phyloP scores from a whole-genome alignment of 2,888 invertebrate genomes.

The Portevinia maculata region DNA sequence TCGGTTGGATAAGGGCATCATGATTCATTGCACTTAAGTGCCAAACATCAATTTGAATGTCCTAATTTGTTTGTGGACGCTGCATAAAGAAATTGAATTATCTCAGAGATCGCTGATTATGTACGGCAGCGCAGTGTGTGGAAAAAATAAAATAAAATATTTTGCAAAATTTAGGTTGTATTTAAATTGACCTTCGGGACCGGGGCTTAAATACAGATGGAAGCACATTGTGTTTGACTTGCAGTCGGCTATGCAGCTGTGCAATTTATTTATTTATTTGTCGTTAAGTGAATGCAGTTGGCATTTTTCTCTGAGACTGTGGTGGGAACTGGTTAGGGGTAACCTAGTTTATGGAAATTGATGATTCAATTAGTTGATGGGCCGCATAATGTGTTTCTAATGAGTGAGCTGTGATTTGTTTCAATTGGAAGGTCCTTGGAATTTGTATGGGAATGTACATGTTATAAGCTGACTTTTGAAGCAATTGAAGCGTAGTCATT shows the following conservation, averaged over 20 bases:
- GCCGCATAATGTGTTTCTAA: slow-evolving; percentile 21
- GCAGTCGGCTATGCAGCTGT: slow-evolving; percentile 35
- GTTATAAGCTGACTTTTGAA: not conserved
- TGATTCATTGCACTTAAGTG: slow-evolving; percentile 37
- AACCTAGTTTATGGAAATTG: slow-evolving; percentile 39
- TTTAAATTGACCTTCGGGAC: slow-evolving; percentile 32
- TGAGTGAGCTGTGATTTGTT: slow-evolving; percentile 21
- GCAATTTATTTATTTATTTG: slow-evolving; percentile 60
- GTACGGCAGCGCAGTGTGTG: slow-evolving; percentile 19
- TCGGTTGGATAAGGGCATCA: not conserved
- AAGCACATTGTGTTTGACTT: slow-evolving; percentile 34
- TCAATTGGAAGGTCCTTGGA: slow-evolving; percentile 31
- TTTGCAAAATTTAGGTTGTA: slow-evolving; percentile 39
- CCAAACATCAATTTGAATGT: slow-evolving; percentile 42
- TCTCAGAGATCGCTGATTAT: no score
- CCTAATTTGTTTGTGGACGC: slow-evolving; percentile 42
- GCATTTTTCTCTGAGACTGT: slow-evolving; percentile 2
- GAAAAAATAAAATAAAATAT: no score
- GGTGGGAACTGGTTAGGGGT: not conserved
- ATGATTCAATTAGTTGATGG: slow-evolving; percentile 55
- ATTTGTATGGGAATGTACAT: not conserved
- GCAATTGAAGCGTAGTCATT: not conserved
- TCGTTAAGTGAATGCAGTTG: slow-evolving; percentile 28
- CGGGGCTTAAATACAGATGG: not conserved
- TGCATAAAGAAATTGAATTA: slow-evolving; percentile 42